Evolutionary conservation across 2,797 vertebrate genomes (phyloP).

Genomic region (Distichodus sexfasciatus): DNA sequence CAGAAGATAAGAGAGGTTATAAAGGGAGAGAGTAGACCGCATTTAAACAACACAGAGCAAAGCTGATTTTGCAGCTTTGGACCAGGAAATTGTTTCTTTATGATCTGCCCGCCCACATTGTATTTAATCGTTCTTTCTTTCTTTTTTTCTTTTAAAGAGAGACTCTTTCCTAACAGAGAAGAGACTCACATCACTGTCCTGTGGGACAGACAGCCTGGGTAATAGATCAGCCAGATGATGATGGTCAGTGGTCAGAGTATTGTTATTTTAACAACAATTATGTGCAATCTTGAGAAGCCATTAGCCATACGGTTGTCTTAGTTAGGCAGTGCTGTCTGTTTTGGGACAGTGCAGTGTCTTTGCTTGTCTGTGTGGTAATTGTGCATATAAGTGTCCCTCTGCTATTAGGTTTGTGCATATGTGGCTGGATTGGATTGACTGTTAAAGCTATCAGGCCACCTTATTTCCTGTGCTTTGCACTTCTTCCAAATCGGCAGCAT

Average conservation of each 20-base stretch:
- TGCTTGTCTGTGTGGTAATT: background rate
- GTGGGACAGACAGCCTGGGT: conserved; percentile 33
- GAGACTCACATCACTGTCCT: conserved; percentile 47
- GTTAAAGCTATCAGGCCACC: conserved; percentile 28
- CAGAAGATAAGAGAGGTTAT: background rate
- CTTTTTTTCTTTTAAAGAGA: conserved; percentile 28
- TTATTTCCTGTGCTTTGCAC: conserved; percentile 14
- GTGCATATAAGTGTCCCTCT: background rate
- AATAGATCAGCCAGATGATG: conserved; percentile 45
- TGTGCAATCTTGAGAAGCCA: conserved; percentile 56
- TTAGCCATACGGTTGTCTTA: conserved; percentile 46
- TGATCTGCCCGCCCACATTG: conserved; percentile 21
- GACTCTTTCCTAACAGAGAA: conserved; percentile 36
- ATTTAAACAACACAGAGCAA: background rate
- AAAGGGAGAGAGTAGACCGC: background rate
- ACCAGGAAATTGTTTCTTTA: conserved; percentile 29
- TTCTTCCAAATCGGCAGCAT: conserved; percentile 33
- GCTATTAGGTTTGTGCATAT: background rate
- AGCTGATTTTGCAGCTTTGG: conserved; percentile 40
- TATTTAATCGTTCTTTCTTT: conserved; percentile 48
- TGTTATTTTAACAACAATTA: conserved; percentile 55
- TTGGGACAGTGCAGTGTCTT: background rate
- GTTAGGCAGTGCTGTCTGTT: background rate
- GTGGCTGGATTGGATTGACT: conserved; percentile 10
- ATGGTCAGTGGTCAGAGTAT: conserved; percentile 48